These are phyloP conservation scores for Pleuronectes platessa DNA, from an alignment of 2,113 vertebrate genomes.

Conservation along the genomic window DNA sequence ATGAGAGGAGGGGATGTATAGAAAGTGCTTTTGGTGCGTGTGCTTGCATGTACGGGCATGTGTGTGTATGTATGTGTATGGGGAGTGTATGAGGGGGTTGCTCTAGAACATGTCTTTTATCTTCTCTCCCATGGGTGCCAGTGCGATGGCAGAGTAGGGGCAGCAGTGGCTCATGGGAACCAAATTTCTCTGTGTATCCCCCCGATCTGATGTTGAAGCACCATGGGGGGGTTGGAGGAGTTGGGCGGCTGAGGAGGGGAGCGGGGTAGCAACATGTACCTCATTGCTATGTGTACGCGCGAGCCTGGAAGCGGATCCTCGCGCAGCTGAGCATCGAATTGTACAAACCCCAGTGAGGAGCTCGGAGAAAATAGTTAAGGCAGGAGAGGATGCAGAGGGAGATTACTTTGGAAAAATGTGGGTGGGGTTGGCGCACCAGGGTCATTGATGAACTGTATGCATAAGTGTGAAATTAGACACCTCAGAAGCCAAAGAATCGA, in stretches of 20 bases:
- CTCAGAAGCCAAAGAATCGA: neutral
- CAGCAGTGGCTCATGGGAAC: slow-evolving; percentile 78
- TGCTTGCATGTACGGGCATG: slow-evolving; percentile 34
- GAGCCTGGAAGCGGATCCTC: slow-evolving; percentile 33
- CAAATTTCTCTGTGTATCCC: slow-evolving; percentile 65
- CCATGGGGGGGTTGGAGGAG: slow-evolving; percentile 51
- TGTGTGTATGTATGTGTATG: slow-evolving; percentile 18
- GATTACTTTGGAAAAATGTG: slow-evolving; percentile 32
- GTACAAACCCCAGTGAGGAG: slow-evolving; percentile 11
- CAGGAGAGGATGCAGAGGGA: neutral
- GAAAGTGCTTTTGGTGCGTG: slow-evolving; percentile 63
- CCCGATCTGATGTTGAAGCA: slow-evolving; percentile 65
- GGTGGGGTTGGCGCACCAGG: neutral
- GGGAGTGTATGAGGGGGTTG: slow-evolving; percentile 60
- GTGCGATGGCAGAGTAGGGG: slow-evolving; percentile 70
- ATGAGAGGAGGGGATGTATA: slow-evolving; percentile 58
- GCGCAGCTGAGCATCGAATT: slow-evolving; percentile 12
- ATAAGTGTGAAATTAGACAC: neutral
- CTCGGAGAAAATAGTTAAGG: slow-evolving; percentile 4
- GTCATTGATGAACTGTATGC: slow-evolving; percentile 14
- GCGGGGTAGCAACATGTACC: slow-evolving; percentile 39
- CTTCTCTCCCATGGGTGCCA: slow-evolving; percentile 82
- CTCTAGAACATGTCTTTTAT: slow-evolving; percentile 79
- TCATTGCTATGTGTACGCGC: slow-evolving; percentile 36
- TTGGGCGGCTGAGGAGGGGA: neutral